Conservation (phyloP, 1,140 invertebrate species). For the Dinoponera quadriceps region DNA sequence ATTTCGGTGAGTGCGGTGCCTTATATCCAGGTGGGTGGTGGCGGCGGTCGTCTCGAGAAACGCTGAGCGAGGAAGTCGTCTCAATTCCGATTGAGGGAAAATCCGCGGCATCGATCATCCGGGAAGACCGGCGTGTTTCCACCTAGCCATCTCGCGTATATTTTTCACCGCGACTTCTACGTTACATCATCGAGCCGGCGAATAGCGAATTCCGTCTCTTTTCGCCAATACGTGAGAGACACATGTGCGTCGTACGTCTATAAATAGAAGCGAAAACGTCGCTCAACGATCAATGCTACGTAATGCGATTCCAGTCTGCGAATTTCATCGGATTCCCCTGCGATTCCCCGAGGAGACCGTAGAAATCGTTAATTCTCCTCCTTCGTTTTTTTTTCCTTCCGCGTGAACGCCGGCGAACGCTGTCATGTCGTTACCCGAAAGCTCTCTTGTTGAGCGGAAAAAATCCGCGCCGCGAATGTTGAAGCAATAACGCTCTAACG, state of each 20-base stretch:
- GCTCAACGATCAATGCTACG: background rate
- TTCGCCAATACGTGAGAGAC: background rate
- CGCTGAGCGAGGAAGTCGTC: slow-evolving; percentile 48
- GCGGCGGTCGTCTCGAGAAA: slow-evolving; percentile 45
- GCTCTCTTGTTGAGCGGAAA: background rate
- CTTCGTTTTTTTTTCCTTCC: background rate
- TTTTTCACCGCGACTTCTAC: background rate
- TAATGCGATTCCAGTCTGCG: background rate
- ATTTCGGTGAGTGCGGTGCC: slow-evolving; percentile 52
- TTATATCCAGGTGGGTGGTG: slow-evolving; percentile 32
- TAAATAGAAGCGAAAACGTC: slow-evolving; percentile 1
- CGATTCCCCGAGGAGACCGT: background rate
- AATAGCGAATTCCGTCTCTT: slow-evolving; percentile 8
- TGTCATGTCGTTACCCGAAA: background rate
- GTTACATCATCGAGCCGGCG: background rate
- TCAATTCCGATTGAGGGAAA: slow-evolving; percentile 31
- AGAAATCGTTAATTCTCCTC: background rate
- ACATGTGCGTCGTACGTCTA: background rate
- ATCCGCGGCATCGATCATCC: slow-evolving; percentile 32
- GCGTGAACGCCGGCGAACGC: background rate
- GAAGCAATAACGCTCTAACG: slow-evolving; percentile 44
- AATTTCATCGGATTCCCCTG: background rate
- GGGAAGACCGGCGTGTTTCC: background rate
- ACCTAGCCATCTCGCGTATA: background rate
- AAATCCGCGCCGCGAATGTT: slow-evolving; percentile 28